phyloP scores from a whole-genome alignment of 1,140 invertebrate species.

The Parapsyche elsis region DNA sequence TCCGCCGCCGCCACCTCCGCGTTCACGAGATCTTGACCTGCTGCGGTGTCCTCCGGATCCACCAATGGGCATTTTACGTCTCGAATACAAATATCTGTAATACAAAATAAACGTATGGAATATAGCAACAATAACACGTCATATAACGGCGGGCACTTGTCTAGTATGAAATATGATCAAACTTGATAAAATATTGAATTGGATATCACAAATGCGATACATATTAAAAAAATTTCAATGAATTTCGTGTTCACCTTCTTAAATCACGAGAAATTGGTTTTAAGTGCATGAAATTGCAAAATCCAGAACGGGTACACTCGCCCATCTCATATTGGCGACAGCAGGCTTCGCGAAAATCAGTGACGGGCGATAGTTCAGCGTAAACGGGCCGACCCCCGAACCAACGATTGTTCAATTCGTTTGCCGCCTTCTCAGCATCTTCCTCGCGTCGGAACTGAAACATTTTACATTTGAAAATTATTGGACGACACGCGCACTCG shows the following conservation, averaged over 20 bases:
- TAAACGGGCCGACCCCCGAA: constrained; percentile 98
- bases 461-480: neutral
- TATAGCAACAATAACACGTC: no score
- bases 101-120: no score
- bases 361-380: constrained; percentile 97
- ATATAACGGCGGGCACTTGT: no score
- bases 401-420: constrained; percentile 98
- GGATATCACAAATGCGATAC: no score
- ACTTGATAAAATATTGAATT: no score
- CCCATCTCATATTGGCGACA: constrained; percentile 99
- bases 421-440: constrained; percentile 96
- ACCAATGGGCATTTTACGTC: constrained; percentile 63
- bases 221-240: no score
- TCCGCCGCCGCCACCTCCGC: constrained; percentile 51
- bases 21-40: constrained; percentile 59
- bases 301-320: constrained; percentile 97
- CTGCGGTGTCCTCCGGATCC: constrained; percentile 59
- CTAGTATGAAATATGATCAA: no score
- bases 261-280: constrained; percentile 97
- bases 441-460: constrained; percentile 94
- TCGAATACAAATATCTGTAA: constrained; percentile 72
- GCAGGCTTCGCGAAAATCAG: constrained; percentile 98
- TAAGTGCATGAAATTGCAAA: constrained; percentile 99
- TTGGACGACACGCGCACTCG: neutral
- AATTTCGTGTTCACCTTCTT: no score